Evolutionary conservation across 2,113 vertebrate genomes (phyloP), one percentile per base, ranked within the genome.

Genomic region (Rhabdornis inornatus): DNA sequence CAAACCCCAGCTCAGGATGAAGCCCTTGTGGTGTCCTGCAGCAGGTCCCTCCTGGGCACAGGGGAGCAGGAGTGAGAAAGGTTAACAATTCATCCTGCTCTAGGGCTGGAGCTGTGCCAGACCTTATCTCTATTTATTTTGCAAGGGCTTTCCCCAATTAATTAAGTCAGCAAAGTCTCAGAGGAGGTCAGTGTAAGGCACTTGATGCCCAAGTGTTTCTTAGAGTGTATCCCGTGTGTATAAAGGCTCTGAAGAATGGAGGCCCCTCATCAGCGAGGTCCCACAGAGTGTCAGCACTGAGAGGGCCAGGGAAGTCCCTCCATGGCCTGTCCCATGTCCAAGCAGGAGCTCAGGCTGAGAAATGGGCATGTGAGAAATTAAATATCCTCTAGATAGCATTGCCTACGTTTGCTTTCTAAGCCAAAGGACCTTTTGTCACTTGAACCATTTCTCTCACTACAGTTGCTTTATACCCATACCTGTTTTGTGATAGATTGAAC

Each of bases 111-210:
- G 72, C 68, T 42, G 47, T 92, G 86, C 94, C 96, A 96, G 37
- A 81, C 24, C 89, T 93, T 95, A 87, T 96, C 91, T 94, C 76
- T 97, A 85, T 96, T 96, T 97, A 89, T 94, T 96, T 95, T 94
- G 47, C 77, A 64, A 92, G 91, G 91, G 91, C 84, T 94, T 97
- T 87, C 81, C 77, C 93, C 89, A 57, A 83, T 96, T 95, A 96
- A 92, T 95, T 81, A 94, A 89, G 87, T 89, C 93, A 92, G 89
- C 89, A 79, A 61, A 82, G 81, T 87, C 93, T 92, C 94, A 72
- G 74, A 94, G 92, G 96, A 94, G 92, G 96, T 92, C 84, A 91
- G 84, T 5, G 45, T 30, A 53, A 94, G 87, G 87, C 91, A 72
- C 89, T 96, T 65, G 92, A 95, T 89, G 89, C 65, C 91, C 79